These are phyloP conservation scores for Hybognathus amarus DNA, from an alignment of 2,797 vertebrate species.

Conservation along the genomic window DNA sequence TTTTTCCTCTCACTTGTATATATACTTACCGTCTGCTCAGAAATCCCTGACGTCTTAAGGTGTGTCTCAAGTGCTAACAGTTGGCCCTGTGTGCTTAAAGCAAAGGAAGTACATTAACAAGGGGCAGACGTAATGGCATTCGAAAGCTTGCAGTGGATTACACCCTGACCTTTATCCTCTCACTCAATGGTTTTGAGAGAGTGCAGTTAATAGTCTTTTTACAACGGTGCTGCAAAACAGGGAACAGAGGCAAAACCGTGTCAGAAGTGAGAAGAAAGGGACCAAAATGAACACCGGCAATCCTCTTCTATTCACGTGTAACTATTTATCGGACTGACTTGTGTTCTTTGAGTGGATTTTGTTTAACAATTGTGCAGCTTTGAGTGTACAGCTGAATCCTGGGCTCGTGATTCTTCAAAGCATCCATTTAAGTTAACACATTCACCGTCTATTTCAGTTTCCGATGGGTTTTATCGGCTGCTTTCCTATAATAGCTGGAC, in stretches of 20 bases:
- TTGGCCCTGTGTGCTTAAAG: conserved; percentile 44
- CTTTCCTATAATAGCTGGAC: not conserved
- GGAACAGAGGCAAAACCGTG: conserved; percentile 13
- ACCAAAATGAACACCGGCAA: conserved; percentile 27
- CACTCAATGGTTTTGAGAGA: conserved; percentile 40
- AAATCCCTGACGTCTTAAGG: conserved; percentile 45
- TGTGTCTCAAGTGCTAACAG: conserved; percentile 50
- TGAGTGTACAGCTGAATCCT: conserved; percentile 37
- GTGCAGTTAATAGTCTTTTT: conserved; percentile 51
- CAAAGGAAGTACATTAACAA: conserved; percentile 51
- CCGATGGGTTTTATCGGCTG: not conserved
- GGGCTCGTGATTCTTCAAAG: conserved; percentile 29
- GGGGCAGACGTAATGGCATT: conserved; percentile 43
- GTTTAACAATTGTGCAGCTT: conserved; percentile 44
- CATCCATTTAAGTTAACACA: not conserved
- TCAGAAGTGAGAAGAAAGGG: conserved; percentile 18
- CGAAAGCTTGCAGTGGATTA: conserved; percentile 50
- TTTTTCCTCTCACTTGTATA: conserved; percentile 53
- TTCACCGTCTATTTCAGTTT: conserved; percentile 26
- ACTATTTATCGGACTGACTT: conserved; percentile 55
- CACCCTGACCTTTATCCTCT: conserved; percentile 48
- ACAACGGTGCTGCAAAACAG: conserved; percentile 22
- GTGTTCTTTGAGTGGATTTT: conserved; percentile 50
- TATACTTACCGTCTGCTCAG: conserved; percentile 52
- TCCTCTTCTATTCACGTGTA: conserved; percentile 40